Percentiles rank a stretch among this genome's conserved stretches.
phyloP scores from a whole-genome alignment of 2,113 vertebrate genomes.

The Apistogramma diplotaenia region DNA sequence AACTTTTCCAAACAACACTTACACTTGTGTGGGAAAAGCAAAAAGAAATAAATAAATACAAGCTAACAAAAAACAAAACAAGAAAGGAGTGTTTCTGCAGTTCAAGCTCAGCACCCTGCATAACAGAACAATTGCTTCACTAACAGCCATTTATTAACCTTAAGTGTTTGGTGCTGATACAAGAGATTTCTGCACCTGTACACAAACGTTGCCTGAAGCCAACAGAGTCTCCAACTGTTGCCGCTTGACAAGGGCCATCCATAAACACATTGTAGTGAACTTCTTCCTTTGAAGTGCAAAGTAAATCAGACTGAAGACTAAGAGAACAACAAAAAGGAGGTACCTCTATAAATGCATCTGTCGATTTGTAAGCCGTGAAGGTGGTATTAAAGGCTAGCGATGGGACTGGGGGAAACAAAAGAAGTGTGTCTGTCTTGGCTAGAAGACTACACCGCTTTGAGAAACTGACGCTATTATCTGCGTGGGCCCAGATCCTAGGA shows the following conservation, averaged over 20 bases:
- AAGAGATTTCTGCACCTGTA: conserved; percentile 16
- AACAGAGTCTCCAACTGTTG: conserved; percentile 17
- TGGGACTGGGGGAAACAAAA: not conserved
- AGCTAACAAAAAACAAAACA: not conserved
- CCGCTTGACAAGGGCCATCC: conserved; percentile 41
- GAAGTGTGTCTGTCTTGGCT: conserved; percentile 22
- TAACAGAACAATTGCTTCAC: conserved; percentile 40
- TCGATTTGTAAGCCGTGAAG: conserved; percentile 29
- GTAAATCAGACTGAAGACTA: conserved; percentile 58
- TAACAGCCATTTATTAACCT: conserved; percentile 54
- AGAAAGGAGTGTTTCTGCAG: not conserved
- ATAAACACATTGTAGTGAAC: conserved; percentile 40
- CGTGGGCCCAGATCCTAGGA: not conserved
- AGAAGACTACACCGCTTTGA: conserved; percentile 11
- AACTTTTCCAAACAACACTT: conserved; percentile 11
- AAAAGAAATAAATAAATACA: not conserved
- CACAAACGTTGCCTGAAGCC: conserved; percentile 35
- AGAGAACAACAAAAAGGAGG: conserved; percentile 43
- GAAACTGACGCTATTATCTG: not conserved
- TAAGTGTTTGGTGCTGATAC: conserved; percentile 33
- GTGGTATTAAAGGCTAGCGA: conserved; percentile 16
- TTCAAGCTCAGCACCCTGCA: conserved; percentile 23
- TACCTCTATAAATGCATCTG: conserved; percentile 54
- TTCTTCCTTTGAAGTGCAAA: conserved; percentile 41
- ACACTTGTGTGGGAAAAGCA: not conserved